These are phyloP conservation scores for Aphis craccivora DNA, from an alignment of 1,140 invertebrate species.

Conservation along the genomic window DNA sequence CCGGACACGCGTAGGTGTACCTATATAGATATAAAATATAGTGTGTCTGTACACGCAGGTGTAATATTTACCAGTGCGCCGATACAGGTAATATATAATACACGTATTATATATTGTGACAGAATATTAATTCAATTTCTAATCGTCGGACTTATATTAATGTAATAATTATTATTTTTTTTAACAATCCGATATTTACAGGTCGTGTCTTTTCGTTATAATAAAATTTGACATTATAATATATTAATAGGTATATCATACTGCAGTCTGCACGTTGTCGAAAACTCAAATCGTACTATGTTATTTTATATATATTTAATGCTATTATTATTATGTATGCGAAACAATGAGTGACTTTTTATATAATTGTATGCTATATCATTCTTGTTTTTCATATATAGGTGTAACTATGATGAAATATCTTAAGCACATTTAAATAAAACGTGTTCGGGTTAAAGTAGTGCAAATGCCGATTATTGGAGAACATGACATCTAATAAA, in stretches of 20 bases:
- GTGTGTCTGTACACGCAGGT: not conserved
- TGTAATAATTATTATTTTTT: not conserved
- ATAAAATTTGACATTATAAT: not conserved
- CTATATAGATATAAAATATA: not conserved
- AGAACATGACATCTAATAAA: no score
- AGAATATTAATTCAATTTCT: not conserved
- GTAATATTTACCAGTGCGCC: not conserved
- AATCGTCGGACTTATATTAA: not conserved
- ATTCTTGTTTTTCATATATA: not conserved
- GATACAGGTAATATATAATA: not conserved
- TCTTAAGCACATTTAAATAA: not conserved
- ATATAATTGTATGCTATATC: not conserved
- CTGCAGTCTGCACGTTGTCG: not conserved
- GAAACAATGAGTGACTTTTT: not conserved
- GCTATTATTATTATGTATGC: not conserved
- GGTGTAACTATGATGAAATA: not conserved
- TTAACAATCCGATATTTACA: not conserved
- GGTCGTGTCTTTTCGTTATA: not conserved
- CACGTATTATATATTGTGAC: not conserved
- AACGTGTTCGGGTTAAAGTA: not conserved
- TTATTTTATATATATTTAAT: not conserved
- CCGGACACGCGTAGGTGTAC: conserved; percentile 14
- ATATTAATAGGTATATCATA: not conserved
- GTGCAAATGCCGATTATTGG: not conserved
- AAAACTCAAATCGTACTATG: not conserved